Evolutionary conservation across 2,113 vertebrate species (phyloP).

Genomic region (Tyto alba): DNA sequence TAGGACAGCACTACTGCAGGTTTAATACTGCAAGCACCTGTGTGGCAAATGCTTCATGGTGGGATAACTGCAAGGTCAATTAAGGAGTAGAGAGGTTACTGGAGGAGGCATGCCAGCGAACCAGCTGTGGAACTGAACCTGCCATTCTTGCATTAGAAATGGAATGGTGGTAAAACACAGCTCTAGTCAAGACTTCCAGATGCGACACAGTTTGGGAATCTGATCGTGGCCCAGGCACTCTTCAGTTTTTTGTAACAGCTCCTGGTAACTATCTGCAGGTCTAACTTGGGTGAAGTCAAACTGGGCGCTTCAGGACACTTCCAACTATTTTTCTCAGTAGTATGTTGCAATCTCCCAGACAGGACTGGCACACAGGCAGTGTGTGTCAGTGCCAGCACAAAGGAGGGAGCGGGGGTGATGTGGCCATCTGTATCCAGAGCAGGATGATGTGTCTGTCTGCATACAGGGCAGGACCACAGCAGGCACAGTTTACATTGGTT

Average conservation of each 20-base stretch:
- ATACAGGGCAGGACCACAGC: background rate
- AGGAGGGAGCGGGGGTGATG: background rate
- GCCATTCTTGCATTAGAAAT: background rate
- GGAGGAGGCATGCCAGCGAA: background rate
- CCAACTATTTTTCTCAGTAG: background rate
- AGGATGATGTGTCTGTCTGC: background rate
- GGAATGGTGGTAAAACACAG: background rate
- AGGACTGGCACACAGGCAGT: background rate
- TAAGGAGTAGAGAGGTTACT: background rate
- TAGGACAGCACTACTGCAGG: background rate
- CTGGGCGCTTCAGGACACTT: background rate
- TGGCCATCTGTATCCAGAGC: background rate
- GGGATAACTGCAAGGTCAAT: background rate
- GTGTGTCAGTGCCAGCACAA: background rate
- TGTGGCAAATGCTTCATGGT: background rate
- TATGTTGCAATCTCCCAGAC: background rate
- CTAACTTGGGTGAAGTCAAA: background rate
- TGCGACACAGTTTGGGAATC: background rate
- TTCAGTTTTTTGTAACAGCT: fast-evolving
- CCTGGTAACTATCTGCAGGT: background rate
- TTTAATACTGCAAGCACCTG: background rate
- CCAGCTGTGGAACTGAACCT: background rate
- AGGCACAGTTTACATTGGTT: background rate
- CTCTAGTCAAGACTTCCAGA: background rate
- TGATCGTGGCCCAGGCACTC: fast-evolving